Evolutionary conservation across 2,888 invertebrate species (phyloP).

Genomic region (Allolobophora icterica): DNA sequence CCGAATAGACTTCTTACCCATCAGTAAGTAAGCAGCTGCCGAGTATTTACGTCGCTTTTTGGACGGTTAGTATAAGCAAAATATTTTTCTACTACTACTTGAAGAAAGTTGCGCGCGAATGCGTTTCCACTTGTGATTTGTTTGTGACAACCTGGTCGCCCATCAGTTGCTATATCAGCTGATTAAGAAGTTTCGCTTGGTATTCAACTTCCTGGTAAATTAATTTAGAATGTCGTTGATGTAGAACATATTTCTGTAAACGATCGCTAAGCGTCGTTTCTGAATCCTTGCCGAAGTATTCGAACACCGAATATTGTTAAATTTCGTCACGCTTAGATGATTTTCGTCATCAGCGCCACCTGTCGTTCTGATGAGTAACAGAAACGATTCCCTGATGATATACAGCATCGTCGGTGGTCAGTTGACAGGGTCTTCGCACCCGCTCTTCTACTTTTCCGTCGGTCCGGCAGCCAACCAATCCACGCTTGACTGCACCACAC

Average conservation of each 20-base stretch:
- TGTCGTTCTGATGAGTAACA: background rate
- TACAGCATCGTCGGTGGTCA: background rate
- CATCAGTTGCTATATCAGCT: background rate
- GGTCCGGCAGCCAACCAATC: slow-evolving; percentile 5
- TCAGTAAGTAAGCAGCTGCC: too few relatives aligned
- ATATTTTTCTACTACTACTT: background rate
- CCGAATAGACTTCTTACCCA: background rate
- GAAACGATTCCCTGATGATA: background rate
- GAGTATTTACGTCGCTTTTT: background rate
- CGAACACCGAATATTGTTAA: background rate
- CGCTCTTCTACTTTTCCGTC: background rate
- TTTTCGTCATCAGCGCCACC: background rate
- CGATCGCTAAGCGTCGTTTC: background rate
- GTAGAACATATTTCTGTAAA: background rate
- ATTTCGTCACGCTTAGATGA: background rate
- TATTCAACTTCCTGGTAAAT: background rate
- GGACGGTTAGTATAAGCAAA: too few relatives aligned
- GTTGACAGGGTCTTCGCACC: background rate
- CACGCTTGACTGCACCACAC: background rate
- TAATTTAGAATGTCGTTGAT: background rate
- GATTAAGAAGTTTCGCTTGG: background rate
- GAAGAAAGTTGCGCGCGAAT: background rate
- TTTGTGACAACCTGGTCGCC: background rate
- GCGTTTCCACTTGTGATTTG: background rate
- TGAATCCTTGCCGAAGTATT: background rate